Evolutionary conservation across 2,888 invertebrate species (phyloP).

Genomic region (Epistrophe eligans): DNA sequence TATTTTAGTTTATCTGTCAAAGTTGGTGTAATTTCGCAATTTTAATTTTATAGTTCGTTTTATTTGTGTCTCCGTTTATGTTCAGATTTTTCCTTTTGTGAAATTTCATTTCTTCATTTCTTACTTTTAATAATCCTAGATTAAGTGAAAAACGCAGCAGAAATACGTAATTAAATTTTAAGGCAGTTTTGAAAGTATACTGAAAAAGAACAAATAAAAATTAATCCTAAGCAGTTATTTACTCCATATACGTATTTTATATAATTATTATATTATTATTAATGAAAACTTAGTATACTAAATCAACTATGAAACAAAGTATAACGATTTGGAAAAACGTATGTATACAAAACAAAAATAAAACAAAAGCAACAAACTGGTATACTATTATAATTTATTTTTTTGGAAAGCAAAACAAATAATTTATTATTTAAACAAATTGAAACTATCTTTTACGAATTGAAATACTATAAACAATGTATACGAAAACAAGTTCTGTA

Average conservation of each 20-base stretch:
- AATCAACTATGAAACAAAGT: conserved; percentile 72
- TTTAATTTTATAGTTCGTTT: conserved; percentile 42
- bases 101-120: conserved; percentile 32
- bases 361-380: conserved; percentile 41
- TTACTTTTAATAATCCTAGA: conserved; percentile 39
- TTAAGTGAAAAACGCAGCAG: conserved; percentile 66
- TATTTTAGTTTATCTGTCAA: conserved; percentile 60
- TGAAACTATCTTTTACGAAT: conserved; percentile 36
- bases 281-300: conserved; percentile 67
- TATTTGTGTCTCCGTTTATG: conserved; percentile 46
- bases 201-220: conserved; percentile 60
- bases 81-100: conserved; percentile 71
- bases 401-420: no score
- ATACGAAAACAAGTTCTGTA: conserved; percentile 72
- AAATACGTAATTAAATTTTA: conserved; percentile 76
- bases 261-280: conserved; percentile 66
- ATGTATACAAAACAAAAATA: conserved; percentile 68
- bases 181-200: conserved; percentile 73
- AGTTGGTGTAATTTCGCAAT: conserved; percentile 66
- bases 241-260: conserved; percentile 75
- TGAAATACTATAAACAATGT: conserved; percentile 61
- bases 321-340: conserved; percentile 70
- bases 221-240: conserved; percentile 71
- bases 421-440: no score
- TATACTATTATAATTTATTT: conserved; percentile 17